A percentile compares a stretch with the other conserved stretches of the same genome.
These are phyloP conservation scores for Pentalonia nigronervosa DNA, from an alignment of 1,140 invertebrate genomes.

Conservation along the genomic window DNA sequence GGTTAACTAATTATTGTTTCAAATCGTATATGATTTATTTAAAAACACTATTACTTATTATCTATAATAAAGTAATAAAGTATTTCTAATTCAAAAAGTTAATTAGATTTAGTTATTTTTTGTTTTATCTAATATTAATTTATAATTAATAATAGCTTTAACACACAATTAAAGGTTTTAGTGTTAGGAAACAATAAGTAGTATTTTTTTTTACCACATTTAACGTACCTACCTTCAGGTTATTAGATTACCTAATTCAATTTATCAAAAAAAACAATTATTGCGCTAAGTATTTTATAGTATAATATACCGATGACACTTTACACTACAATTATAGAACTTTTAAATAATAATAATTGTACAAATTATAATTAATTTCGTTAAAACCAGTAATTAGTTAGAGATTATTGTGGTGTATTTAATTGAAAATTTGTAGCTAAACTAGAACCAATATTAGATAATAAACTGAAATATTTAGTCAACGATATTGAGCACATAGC, in stretches of 20 bases:
- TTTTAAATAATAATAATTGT: background rate
- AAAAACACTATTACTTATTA: no score
- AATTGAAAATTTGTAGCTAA: background rate
- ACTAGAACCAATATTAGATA: background rate
- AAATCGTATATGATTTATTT: no score
- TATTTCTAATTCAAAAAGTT: no score
- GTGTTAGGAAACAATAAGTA: background rate
- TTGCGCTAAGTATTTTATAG: background rate
- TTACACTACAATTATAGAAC: background rate
- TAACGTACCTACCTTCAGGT: background rate
- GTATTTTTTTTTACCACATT: background rate
- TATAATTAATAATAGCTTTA: background rate
- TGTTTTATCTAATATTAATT: background rate
- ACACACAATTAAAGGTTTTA: background rate
- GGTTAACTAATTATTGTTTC: no score
- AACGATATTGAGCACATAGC: no score
- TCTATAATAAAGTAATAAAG: no score
- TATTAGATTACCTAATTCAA: no score
- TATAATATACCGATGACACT: background rate
- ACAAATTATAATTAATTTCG: background rate
- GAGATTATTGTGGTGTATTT: background rate
- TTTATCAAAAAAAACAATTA: background rate
- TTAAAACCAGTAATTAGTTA: background rate
- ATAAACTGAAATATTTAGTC: background rate
- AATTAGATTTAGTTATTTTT: no score